phyloP scores from a whole-genome alignment of 2,113 vertebrate genomes.

The Parotia lawesii region DNA sequence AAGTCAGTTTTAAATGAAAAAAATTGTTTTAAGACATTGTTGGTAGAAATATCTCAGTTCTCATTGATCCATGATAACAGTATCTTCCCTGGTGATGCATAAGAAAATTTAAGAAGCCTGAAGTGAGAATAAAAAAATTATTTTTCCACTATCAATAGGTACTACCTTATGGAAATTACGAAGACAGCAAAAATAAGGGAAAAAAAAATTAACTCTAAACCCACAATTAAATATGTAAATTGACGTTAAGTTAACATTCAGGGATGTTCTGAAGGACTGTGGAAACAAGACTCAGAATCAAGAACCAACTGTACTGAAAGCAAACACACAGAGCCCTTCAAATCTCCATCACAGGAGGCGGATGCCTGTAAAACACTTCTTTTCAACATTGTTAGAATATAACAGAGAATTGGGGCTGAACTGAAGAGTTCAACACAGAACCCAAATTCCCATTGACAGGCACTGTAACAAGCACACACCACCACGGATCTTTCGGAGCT shows the following conservation, averaged over 20 bases:
- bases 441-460: neutral
- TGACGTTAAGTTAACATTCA: neutral
- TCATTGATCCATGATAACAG: neutral
- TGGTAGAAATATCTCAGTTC: neutral
- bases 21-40: neutral
- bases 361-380: neutral
- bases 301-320: neutral
- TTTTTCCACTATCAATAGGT: neutral
- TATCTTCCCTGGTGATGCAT: neutral
- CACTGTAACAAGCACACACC: rapidly evolving
- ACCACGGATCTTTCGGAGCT: rapidly evolving
- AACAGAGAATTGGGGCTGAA: neutral
- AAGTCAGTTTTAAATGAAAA: neutral
- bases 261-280: neutral
- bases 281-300: neutral
- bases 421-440: neutral
- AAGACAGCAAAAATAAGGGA: neutral
- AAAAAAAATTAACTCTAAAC: neutral
- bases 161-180: neutral
- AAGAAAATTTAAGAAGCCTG: neutral
- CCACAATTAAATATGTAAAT: neutral
- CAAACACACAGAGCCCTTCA: neutral
- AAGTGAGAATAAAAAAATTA: neutral
- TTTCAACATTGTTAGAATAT: neutral
- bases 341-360: neutral